These are phyloP conservation scores for Telmatherina bonti DNA, from an alignment of 2,797 vertebrate genomes.

Conservation along the genomic window DNA sequence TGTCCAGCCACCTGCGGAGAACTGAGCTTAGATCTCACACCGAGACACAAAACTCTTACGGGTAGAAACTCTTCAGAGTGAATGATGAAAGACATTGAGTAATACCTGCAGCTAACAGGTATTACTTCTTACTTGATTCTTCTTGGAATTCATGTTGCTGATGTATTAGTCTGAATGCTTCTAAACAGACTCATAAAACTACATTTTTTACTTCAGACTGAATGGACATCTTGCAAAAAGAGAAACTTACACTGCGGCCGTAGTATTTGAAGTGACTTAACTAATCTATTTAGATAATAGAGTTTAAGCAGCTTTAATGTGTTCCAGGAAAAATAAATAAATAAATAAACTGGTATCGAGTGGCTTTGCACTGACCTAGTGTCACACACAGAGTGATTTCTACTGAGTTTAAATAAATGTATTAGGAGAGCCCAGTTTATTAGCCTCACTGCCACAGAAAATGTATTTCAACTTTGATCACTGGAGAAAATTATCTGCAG, in stretches of 20 bases:
- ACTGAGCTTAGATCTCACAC: conserved; percentile 15
- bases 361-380: neutral
- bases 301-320: neutral
- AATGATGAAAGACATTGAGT: conserved; percentile 25
- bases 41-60: conserved; percentile 25
- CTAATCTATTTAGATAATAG: neutral
- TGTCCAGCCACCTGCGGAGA: conserved; percentile 35
- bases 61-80: conserved; percentile 36
- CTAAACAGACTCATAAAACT: neutral
- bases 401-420: neutral
- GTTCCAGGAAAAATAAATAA: neutral
- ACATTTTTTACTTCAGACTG: neutral
- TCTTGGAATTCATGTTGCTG: neutral
- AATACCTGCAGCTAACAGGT: conserved; percentile 23
- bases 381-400: neutral
- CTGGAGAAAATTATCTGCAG: conserved; percentile 38
- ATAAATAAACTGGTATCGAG: neutral
- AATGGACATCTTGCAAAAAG: neutral
- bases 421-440: neutral
- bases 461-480: neutral
- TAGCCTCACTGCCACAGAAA: neutral
- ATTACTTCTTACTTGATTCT: conserved; percentile 23
- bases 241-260: neutral
- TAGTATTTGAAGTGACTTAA: neutral
- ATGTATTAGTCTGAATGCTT: neutral